Base-by-base conservation (phyloP, 2,888 invertebrate genomes). In the Hyles lineata region DNA sequence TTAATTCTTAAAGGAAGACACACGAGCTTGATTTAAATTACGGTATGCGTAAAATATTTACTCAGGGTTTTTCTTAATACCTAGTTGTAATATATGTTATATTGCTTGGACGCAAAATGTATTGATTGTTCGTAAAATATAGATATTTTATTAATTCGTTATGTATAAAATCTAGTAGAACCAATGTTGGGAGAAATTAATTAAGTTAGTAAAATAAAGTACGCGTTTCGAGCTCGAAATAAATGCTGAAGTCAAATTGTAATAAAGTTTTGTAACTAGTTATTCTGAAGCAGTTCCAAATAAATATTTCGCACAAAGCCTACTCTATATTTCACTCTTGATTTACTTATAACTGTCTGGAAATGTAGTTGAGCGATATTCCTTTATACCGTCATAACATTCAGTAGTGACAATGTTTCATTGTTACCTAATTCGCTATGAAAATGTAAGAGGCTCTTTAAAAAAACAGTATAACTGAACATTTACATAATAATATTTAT, bases 401-500 rank as follows among this genome's bases (percentile, higher is more conserved):
- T 43, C n/a, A 63, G 35, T 43, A 63, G 43, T 63, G 5, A 29
- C 23, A 29, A 43, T 9, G 21, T 23, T 67, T 43, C 50, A 50
- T 67, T 67, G 17, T 67, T 67, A 50, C 23, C 43, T 67, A 50
- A 67, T 67, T 50, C 43, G 43, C 50, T 50, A 50, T 50, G 50
- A 67, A 67, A 50, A 50, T 23, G 67, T 23, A 43, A 50, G 67
- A 50, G 43, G 21, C 67, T 23, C 50, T 50, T 67, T 23, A 62
- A 67, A 67, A 35, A 55, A 35, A 5, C 21, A 21, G 43, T 25
- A 35, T 63, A 63, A 67, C 50, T 50, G 23, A 67, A 67, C 17
- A 67, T 67, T 67, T 67, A 23, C 43, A 67, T 67, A 67, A 67
- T 23, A 67, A 50, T 50, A 67, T 50, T 50, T 67, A 67, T 67